Percentiles rank a stretch among this genome's conserved stretches.
These are phyloP conservation scores for Zaprionus taronus DNA, from an alignment of 1,140 invertebrate genomes.

Conservation along the genomic window DNA sequence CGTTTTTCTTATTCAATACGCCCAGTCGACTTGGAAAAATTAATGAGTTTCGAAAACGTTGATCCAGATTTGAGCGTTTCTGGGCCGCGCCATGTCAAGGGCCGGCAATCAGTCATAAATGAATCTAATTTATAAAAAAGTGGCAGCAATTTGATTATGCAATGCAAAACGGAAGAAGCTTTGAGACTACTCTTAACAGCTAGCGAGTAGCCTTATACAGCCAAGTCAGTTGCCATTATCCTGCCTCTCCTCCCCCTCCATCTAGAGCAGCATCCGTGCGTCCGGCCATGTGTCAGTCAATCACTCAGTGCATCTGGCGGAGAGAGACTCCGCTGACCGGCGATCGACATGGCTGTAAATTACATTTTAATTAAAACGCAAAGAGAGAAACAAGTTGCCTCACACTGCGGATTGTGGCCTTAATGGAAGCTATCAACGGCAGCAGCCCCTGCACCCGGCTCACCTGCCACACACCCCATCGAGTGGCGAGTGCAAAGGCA, in stretches of 20 bases:
- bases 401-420: slow-evolving; percentile 9
- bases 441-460: slow-evolving; percentile 38
- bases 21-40: slow-evolving; percentile 11
- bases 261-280: not conserved
- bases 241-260: not conserved
- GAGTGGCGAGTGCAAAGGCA: slow-evolving; percentile 29
- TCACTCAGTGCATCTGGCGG: slow-evolving; percentile 36
- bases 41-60: slow-evolving; percentile 33
- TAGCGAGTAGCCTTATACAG: slow-evolving; percentile 1
- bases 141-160: slow-evolving; percentile 46
- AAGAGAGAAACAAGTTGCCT: slow-evolving; percentile 26
- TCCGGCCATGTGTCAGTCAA: slow-evolving; percentile 40
- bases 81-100: slow-evolving; percentile 16
- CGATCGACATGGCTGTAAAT: slow-evolving; percentile 63
- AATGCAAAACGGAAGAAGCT: slow-evolving; percentile 36
- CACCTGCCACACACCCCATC: slow-evolving; percentile 29
- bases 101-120: slow-evolving; percentile 44
- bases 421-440: slow-evolving; percentile 68
- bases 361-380: slow-evolving; percentile 80
- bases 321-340: slow-evolving; percentile 35
- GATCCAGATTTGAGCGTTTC: slow-evolving; percentile 19
- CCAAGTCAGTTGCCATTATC: slow-evolving; percentile 4
- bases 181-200: slow-evolving; percentile 12
- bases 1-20: not conserved
- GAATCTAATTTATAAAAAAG: slow-evolving; percentile 40